phyloP scores from a whole-genome alignment of 2,888 invertebrate genomes.

The Drosophila antonietae region DNA sequence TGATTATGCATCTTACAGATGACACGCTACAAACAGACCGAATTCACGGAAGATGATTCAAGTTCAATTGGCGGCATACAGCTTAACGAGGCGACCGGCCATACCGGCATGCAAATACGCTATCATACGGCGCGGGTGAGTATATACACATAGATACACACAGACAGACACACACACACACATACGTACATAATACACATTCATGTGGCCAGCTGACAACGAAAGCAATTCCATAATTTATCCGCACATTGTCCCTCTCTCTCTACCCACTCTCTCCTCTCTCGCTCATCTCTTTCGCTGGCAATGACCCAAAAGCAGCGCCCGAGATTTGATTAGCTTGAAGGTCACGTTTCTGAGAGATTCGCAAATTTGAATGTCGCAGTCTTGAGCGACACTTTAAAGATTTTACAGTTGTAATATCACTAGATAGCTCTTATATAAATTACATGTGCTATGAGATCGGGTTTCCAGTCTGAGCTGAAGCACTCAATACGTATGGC shows the following conservation, averaged over 20 bases:
- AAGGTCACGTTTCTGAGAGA: slow-evolving; percentile 45
- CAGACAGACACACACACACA: neutral
- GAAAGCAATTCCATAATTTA: slow-evolving; percentile 2
- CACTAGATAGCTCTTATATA: neutral
- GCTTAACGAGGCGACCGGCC: slow-evolving; percentile 91
- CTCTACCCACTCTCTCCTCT: neutral
- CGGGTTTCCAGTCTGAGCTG: neutral
- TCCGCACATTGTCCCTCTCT: neutral
- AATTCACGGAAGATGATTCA: slow-evolving; percentile 93
- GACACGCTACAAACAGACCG: slow-evolving; percentile 95
- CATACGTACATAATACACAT: neutral
- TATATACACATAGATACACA: slow-evolving; percentile 1
- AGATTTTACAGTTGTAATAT: slow-evolving; percentile 1
- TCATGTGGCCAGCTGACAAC: neutral
- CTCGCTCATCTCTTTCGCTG: slow-evolving; percentile 7
- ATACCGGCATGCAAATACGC: slow-evolving; percentile 92
- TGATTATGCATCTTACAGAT: slow-evolving; percentile 86
- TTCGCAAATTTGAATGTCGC: slow-evolving; percentile 2
- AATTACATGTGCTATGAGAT: neutral
- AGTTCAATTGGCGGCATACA: slow-evolving; percentile 94
- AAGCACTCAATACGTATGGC: neutral
- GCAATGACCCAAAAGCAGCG: slow-evolving; percentile 56
- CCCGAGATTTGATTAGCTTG: slow-evolving; percentile 43
- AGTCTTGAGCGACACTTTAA: neutral
- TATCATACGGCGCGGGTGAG: slow-evolving; percentile 89